phyloP scores from a whole-genome alignment of 2,797 vertebrate species.

The Monodelphis domestica region DNA sequence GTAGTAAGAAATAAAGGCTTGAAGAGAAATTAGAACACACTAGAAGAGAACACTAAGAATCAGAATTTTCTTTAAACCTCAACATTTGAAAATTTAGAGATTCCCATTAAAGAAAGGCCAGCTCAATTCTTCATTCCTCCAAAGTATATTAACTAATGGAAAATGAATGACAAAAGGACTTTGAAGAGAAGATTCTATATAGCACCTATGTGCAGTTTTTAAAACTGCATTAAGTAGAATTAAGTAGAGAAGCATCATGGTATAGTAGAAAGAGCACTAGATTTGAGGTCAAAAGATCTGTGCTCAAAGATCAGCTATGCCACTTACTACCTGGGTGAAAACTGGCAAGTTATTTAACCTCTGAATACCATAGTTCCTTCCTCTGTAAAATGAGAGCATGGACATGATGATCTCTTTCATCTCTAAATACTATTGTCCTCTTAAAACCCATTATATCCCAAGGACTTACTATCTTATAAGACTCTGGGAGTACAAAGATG shows the following conservation, averaged over 20 bases:
- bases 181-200: not conserved
- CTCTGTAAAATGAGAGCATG: not conserved
- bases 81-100: constrained; percentile 3
- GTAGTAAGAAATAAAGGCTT: no score
- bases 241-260: not conserved
- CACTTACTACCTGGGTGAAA: not conserved
- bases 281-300: not conserved
- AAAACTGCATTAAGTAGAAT: no score
- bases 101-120: constrained; percentile 19
- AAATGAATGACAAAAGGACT: not conserved
- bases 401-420: not conserved
- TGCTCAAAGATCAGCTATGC: not conserved
- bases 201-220: not conserved
- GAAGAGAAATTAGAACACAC: not conserved
- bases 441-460: not conserved
- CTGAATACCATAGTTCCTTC: not conserved
- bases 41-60: not conserved
- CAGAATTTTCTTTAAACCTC: constrained; percentile 1
- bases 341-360: not conserved
- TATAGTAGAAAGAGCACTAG: no score
- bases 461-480: not conserved
- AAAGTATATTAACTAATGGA: constrained; percentile 12
- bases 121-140: not conserved
- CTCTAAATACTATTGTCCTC: not conserved
- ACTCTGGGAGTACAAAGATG: not conserved